A percentile compares a stretch with the other conserved stretches of the same genome.
phyloP scores from a whole-genome alignment of 2,888 invertebrate genomes.

The Plebejus argus region DNA sequence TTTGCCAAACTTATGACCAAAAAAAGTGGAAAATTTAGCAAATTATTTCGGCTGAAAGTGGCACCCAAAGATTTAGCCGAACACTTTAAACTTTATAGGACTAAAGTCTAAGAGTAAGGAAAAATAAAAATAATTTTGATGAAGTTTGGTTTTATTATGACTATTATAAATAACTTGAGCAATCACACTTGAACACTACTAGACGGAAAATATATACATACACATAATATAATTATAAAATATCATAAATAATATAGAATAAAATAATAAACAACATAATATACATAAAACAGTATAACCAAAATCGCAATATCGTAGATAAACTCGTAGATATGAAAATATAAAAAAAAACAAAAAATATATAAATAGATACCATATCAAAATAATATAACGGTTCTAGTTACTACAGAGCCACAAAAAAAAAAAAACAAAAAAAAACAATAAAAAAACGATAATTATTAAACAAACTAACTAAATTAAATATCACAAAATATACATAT shows the following conservation, averaged over 20 bases:
- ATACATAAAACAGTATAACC: conserved; percentile 28
- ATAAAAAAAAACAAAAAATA: conserved; percentile 35
- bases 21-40: no score
- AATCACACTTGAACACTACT: neutral
- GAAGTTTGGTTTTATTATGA: conserved; percentile 23
- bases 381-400: neutral
- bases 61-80: no score
- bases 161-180: conserved; percentile 24
- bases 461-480: conserved; percentile 9
- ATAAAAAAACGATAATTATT: neutral
- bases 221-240: neutral
- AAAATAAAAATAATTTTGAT: neutral
- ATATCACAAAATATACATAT: conserved; percentile 40
- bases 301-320: conserved; percentile 6
- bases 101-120: no score
- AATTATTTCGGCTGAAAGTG: no score
- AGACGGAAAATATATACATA: conserved; percentile 28
- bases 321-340: conserved; percentile 36
- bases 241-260: neutral
- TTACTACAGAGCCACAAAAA: neutral
- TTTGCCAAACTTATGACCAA: no score
- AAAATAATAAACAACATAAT: neutral
- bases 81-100: no score
- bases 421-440: conserved; percentile 43
- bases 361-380: conserved; percentile 39